Percentiles rank a stretch among this genome's conserved stretches.
These are phyloP conservation scores for Drosophila eohydei DNA, from an alignment of 2,888 invertebrate species.

Conservation along the genomic window DNA sequence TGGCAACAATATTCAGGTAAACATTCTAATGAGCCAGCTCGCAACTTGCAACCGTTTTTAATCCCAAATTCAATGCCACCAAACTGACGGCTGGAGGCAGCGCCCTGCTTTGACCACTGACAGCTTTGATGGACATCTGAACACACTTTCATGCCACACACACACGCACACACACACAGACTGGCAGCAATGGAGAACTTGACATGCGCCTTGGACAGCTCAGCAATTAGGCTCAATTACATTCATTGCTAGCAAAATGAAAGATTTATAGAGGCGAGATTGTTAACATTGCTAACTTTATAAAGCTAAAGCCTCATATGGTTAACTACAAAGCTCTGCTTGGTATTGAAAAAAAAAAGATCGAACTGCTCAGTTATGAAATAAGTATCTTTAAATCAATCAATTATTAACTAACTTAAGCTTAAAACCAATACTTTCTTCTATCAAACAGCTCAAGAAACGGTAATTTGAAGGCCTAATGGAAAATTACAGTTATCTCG, in stretches of 20 bases:
- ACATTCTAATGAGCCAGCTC: constrained; percentile 70
- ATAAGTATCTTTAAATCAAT: neutral
- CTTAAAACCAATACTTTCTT: neutral
- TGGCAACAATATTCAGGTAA: constrained; percentile 37
- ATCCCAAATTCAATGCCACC: constrained; percentile 28
- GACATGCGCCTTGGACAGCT: constrained; percentile 45
- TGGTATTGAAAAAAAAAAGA: neutral
- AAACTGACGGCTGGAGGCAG: neutral
- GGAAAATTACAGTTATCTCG: neutral
- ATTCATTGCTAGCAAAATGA: neutral
- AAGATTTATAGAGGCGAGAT: neutral
- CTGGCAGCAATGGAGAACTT: constrained; percentile 39
- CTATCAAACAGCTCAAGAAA: neutral
- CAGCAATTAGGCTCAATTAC: constrained; percentile 31
- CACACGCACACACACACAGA: constrained; percentile 27
- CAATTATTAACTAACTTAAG: neutral
- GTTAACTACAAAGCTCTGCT: neutral
- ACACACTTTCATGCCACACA: constrained; percentile 57
- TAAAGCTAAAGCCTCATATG: neutral
- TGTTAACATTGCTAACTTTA: neutral
- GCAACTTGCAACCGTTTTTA: constrained; percentile 58
- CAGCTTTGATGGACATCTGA: constrained; percentile 73
- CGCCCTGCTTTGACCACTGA: constrained; percentile 51
- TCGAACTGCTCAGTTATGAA: neutral
- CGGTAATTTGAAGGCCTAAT: neutral